phyloP scores from a whole-genome alignment of 1,140 invertebrate species.

The Drosophila nasuta region DNA sequence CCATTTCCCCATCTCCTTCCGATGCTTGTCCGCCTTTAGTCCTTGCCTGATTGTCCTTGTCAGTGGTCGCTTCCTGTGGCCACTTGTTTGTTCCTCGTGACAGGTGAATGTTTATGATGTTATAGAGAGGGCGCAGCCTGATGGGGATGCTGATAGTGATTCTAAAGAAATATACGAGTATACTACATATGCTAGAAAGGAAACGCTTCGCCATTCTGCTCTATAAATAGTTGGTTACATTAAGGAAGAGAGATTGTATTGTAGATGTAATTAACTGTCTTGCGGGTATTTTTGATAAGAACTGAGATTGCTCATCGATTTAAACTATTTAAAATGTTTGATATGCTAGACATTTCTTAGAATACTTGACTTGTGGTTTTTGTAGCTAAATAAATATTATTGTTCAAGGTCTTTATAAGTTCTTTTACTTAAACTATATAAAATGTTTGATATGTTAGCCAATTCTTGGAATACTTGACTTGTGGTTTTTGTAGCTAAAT shows the following conservation, averaged over 20 bases:
- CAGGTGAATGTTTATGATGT: constrained; percentile 29
- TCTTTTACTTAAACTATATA: too few species aligned
- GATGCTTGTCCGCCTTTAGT: constrained; percentile 7
- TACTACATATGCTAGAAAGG: neutral
- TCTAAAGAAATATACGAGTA: neutral
- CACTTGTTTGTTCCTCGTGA: constrained; percentile 43
- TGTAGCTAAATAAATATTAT: too few species aligned
- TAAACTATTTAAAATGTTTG: too few species aligned
- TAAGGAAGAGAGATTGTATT: neutral
- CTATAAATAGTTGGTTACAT: neutral
- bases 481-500: too few species aligned
- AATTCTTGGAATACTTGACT: too few species aligned
- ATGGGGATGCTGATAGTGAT: constrained; percentile 17
- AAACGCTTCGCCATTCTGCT: neutral
- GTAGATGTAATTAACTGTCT: neutral
- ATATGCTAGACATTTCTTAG: too few species aligned
- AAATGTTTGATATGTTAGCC: too few species aligned
- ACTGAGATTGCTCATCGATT: neutral
- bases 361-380: too few species aligned
- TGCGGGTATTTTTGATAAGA: neutral
- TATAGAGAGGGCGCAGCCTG: neutral
- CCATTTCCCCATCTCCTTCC: neutral
- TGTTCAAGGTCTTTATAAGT: too few species aligned
- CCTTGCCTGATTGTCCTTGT: constrained; percentile 28
- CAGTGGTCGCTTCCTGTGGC: constrained; percentile 24